These are phyloP conservation scores for Rhinogobio ventralis DNA, from an alignment of 2,797 vertebrate species.

Conservation along the genomic window DNA sequence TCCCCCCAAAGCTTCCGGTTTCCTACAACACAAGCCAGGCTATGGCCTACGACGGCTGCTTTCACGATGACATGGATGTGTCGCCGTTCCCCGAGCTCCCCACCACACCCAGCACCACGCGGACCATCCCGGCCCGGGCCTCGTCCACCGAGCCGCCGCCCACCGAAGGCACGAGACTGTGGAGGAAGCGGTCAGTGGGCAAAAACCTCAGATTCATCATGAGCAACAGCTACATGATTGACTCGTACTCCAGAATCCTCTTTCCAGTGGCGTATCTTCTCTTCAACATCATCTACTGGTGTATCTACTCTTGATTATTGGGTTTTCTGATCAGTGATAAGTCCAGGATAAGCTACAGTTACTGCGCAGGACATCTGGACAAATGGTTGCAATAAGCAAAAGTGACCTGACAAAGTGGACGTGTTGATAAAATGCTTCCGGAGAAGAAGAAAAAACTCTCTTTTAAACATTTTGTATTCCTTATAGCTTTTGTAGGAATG, in stretches of 20 bases:
- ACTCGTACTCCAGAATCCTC: constrained; percentile 89
- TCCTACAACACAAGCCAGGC: constrained; percentile 82
- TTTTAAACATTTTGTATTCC: not conserved
- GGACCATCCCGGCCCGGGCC: constrained; percentile 71
- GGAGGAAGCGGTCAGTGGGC: constrained; percentile 79
- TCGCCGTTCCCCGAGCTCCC: constrained; percentile 74
- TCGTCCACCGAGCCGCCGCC: constrained; percentile 65
- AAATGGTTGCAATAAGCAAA: not conserved
- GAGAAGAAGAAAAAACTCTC: not conserved
- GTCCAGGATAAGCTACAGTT: not conserved
- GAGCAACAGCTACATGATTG: constrained; percentile 90
- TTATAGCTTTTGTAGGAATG: not conserved
- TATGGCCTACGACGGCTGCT: constrained; percentile 90
- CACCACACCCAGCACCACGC: constrained; percentile 79
- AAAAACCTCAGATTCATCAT: constrained; percentile 83
- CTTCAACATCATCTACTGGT: constrained; percentile 93
- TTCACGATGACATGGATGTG: constrained; percentile 82
- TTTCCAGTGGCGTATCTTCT: constrained; percentile 88
- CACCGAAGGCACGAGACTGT: constrained; percentile 74
- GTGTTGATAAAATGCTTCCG: not conserved
- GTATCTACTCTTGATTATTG: constrained; percentile 80
- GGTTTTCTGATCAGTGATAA: not conserved
- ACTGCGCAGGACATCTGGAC: not conserved
- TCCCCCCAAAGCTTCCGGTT: constrained; percentile 78
- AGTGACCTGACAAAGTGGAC: not conserved